Base-by-base conservation (phyloP, 2,797 vertebrate species). In the Galaxias olidus region DNA sequence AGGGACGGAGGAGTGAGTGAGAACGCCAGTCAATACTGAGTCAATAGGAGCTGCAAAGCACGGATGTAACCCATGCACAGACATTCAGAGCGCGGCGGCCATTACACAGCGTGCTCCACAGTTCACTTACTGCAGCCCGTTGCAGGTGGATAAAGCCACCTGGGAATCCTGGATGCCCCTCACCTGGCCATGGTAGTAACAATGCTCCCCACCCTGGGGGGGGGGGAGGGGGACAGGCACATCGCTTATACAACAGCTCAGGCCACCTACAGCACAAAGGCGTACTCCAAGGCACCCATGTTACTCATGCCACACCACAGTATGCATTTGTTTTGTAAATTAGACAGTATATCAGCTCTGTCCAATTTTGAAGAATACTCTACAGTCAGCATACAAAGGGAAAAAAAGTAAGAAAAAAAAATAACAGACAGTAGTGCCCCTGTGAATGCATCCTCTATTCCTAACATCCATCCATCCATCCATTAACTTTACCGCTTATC, bases 181-280 rank as follows among this genome's bases (percentile, higher is more conserved):
- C 90, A 99, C 91, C 86, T 88, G 92, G 65, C 98, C 98, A 0
- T 97, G 96, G 83, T 99, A 99, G 84, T 98, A 99, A 80, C 98
- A 99, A 84, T 99, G 97, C 61, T 99, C 98, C 78, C 97, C 97
- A 4, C 97, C 98, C 98, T 99, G 60, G 65, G 82, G 3, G 30
- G 30, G 30, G 30, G 2, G n/a, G n/a, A n/a, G 78, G 81, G 66
- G 80, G 64, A 83, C 44, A 60, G 40, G 69, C 53, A 80, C 55
- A 80, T 60, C 73, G 6, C 3, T 30, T 30, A 30, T 6, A 77
- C 65, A 75, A 61, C 74, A 78, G 68, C 75, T 61, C 72, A 68
- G 66, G 54, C 54, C 66, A 46, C 56, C 42, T 18, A 41, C 1
- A 8, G 10, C 19, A 65, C 6, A 19, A 13, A 8, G 45, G n/a